Conservation (phyloP, 2,113 vertebrate genomes). For the Semicossyphus pulcher region DNA sequence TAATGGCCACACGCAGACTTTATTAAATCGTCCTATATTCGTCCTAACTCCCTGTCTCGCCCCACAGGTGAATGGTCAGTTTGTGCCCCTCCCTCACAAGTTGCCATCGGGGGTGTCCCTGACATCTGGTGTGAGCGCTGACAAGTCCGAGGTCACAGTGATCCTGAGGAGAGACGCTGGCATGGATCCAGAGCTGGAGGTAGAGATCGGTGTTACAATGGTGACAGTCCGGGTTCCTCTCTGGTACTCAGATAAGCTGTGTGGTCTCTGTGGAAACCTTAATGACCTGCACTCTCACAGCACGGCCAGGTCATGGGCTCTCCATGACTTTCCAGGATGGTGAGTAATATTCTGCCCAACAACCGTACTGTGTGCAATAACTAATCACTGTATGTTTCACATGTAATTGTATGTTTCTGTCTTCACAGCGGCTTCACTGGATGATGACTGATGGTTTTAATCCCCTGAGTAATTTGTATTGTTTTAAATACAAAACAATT, state of each 20-base stretch:
- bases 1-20: neutral
- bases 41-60: neutral
- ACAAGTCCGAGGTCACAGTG: conserved; percentile 33
- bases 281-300: conserved; percentile 19
- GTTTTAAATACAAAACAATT: conserved; percentile 9
- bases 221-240: conserved; percentile 27
- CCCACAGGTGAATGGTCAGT: conserved; percentile 26
- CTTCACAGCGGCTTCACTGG: conserved; percentile 36
- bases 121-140: conserved; percentile 21
- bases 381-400: neutral
- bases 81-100: conserved; percentile 26
- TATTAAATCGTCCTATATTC: neutral
- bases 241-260: conserved; percentile 39
- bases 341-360: conserved; percentile 4
- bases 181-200: conserved; percentile 30
- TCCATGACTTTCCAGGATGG: conserved; percentile 33
- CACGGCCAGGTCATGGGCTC: conserved; percentile 27
- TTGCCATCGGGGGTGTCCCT: conserved; percentile 18
- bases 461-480: neutral
- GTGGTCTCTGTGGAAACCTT: conserved; percentile 65
- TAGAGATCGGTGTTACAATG: conserved; percentile 20
- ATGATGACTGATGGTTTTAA: conserved; percentile 1
- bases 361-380: neutral
- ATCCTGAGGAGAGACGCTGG: conserved; percentile 29
- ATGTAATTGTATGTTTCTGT: neutral